Conservation (phyloP, 2,113 vertebrate genomes). For the Geothlypis trichas region DNA sequence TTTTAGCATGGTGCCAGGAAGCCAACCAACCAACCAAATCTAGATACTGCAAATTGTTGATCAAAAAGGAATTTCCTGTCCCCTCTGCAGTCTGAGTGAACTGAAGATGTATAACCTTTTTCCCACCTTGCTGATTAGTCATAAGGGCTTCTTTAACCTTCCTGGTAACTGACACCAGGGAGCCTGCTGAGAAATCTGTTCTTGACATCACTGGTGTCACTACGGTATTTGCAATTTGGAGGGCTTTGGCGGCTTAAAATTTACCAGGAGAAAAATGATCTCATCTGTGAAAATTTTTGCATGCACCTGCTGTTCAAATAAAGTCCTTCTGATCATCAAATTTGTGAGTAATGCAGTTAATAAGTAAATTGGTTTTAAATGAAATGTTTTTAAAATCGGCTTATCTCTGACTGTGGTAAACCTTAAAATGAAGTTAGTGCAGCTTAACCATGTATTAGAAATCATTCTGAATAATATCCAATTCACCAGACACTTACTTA, state of each 20-base stretch:
- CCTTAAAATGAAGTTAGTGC: neutral
- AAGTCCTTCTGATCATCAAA: neutral
- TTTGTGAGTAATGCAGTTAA: neutral
- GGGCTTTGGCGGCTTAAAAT: neutral
- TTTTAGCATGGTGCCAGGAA: neutral
- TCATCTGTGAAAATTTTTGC: neutral
- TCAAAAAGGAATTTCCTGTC: neutral
- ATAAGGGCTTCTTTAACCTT: neutral
- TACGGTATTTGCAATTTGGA: neutral
- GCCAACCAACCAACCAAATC: neutral
- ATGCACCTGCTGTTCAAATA: neutral
- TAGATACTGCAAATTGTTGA: neutral
- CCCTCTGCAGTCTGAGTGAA: neutral
- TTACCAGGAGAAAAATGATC: neutral
- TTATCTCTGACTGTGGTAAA: neutral
- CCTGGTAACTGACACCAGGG: neutral
- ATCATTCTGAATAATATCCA: neutral
- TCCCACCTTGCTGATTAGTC: neutral
- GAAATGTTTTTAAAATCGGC: neutral
- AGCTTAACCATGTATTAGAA: neutral
- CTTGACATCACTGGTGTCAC: neutral
- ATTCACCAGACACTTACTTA: neutral
- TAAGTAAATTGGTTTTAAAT: slow-evolving; percentile 6
- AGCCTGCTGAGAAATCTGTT: neutral
- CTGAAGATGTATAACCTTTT: neutral